A percentile compares a stretch with the other conserved stretches of the same genome.
Evolutionary conservation across 2,113 vertebrate species (phyloP).

Genomic region (Carlito syrichta): DNA sequence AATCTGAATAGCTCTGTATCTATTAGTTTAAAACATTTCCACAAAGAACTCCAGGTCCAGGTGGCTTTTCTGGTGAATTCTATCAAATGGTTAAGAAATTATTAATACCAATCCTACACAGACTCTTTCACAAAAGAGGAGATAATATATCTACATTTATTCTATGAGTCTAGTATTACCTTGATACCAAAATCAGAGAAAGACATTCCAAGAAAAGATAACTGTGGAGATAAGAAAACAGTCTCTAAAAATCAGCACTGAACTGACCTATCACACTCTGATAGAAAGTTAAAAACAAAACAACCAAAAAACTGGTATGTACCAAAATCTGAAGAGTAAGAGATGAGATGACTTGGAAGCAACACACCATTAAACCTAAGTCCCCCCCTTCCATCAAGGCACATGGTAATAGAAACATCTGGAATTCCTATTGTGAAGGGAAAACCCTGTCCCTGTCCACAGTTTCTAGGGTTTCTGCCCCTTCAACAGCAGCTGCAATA

Average conservation of each 20-base stretch:
- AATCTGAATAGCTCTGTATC: neutral
- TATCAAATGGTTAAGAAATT: neutral
- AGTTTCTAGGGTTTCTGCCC: neutral
- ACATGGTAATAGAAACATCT: neutral
- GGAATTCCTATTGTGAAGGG: neutral
- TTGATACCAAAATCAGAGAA: neutral
- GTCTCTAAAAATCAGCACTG: neutral
- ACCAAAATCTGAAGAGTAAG: neutral
- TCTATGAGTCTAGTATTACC: neutral
- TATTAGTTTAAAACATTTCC: neutral
- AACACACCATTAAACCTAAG: neutral
- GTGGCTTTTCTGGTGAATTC: slow-evolving; percentile 14
- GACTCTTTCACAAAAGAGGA: neutral
- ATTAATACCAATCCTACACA: neutral
- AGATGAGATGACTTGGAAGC: neutral
- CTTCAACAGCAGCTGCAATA: neutral
- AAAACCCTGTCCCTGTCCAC: neutral
- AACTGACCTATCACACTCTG: neutral
- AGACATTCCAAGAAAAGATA: neutral
- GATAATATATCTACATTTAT: neutral
- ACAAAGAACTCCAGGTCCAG: neutral
- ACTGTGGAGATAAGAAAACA: neutral
- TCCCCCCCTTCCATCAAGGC: neutral
- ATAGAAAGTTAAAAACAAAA: neutral
- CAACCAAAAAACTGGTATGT: neutral